Conservation (phyloP, 2,113 vertebrate genomes). For the Thamnaconus septentrionalis region DNA sequence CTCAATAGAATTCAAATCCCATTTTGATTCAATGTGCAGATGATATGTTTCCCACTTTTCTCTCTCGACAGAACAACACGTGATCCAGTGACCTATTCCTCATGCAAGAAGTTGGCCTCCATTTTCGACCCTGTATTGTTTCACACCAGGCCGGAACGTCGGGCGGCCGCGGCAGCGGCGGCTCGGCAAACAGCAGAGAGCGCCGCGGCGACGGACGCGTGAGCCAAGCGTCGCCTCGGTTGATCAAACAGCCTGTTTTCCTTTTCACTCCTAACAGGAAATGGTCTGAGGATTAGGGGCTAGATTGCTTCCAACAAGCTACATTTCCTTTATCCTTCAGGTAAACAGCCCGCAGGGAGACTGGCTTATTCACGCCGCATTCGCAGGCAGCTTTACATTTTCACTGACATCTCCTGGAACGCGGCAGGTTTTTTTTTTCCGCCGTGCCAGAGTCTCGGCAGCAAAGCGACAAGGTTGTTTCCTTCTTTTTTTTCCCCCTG, state of each 20-base stretch:
- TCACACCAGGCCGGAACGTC: neutral
- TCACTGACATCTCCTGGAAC: neutral
- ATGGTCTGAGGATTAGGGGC: slow-evolving; percentile 28
- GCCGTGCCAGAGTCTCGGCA: slow-evolving; percentile 2
- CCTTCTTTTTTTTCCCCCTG: neutral
- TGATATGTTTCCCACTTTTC: too few species aligned
- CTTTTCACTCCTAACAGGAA: slow-evolving; percentile 13
- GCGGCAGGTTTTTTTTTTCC: neutral
- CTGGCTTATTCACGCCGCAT: slow-evolving; percentile 3
- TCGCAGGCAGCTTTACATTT: slow-evolving; percentile 26
- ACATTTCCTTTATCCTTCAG: slow-evolving; percentile 31
- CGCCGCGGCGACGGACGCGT: neutral
- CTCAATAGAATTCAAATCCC: too few species aligned
- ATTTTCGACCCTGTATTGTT: neutral
- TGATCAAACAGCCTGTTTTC: slow-evolving; percentile 33
- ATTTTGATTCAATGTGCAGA: too few species aligned
- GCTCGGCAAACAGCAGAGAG: slow-evolving; percentile 8
- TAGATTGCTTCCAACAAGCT: slow-evolving; percentile 11
- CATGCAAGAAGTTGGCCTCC: neutral
- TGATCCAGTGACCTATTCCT: too few species aligned
- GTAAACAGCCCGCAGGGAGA: slow-evolving; percentile 34
- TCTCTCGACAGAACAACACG: too few species aligned
- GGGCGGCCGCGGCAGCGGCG: neutral
- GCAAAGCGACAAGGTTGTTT: neutral
- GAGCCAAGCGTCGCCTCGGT: slow-evolving; percentile 14